phyloP scores from a whole-genome alignment of 92 coral and sea anemone species.

The Porites divaricata region DNA sequence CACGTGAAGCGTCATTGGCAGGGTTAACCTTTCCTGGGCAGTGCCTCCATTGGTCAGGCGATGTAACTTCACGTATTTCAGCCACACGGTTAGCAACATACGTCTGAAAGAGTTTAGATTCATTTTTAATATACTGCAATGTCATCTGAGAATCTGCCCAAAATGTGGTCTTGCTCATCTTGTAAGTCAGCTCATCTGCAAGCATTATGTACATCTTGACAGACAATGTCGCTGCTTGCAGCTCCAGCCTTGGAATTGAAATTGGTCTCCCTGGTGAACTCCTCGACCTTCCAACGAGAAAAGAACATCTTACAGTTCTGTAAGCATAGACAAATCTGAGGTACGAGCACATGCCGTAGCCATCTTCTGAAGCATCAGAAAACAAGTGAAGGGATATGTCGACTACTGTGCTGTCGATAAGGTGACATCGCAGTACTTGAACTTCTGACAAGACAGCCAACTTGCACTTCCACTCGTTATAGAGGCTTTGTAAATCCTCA shows the following conservation, averaged over 20 bases:
- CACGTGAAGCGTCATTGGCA: constrained; percentile 55
- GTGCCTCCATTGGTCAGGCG: too few relatives aligned
- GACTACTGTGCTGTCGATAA: too few relatives aligned
- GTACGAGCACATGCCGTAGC: too few relatives aligned
- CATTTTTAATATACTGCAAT: constrained; percentile 45
- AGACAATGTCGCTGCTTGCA: constrained; percentile 44
- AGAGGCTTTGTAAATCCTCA: too few relatives aligned
- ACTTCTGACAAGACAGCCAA: too few relatives aligned
- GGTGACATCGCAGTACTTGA: too few relatives aligned
- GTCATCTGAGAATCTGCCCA: constrained; percentile 44
- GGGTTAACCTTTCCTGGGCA: constrained; percentile 6
- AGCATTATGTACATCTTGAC: neutral
- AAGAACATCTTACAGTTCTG: too few relatives aligned
- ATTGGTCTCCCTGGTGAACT: neutral
- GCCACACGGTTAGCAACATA: constrained; percentile 26
- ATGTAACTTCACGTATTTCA: constrained; percentile 41
- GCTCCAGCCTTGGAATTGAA: constrained; percentile 54
- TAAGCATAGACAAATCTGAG: too few relatives aligned
- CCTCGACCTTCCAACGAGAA: too few relatives aligned
- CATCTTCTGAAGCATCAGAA: too few relatives aligned
- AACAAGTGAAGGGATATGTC: too few relatives aligned
- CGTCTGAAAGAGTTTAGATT: constrained; percentile 20
- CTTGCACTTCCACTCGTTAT: too few relatives aligned
- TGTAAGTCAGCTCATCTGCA: constrained; percentile 25
- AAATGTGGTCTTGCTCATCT: constrained; percentile 33